phyloP scores from a whole-genome alignment of 2,888 invertebrate species.

The Acanthosepion lycidas region DNA sequence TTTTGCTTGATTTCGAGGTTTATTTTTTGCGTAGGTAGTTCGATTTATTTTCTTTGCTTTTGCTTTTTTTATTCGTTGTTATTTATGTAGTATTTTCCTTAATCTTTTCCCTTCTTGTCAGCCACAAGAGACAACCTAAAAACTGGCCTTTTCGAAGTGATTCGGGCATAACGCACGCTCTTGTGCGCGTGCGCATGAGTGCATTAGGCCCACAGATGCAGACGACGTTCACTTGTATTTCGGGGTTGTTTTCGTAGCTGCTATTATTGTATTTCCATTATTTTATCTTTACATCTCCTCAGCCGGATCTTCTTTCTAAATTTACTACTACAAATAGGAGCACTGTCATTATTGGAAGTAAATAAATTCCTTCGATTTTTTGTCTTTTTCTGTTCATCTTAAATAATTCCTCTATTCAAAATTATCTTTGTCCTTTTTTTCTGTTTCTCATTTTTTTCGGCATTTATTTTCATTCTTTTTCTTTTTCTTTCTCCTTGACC shows the following conservation, averaged over 20 bases:
- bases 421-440: no score
- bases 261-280: background rate
- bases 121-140: background rate
- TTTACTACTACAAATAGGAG: background rate
- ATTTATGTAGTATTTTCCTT: background rate
- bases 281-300: background rate
- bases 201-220: background rate
- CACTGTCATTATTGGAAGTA: background rate
- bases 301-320: background rate
- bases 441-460: background rate
- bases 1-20: background rate
- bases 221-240: background rate
- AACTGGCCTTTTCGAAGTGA: conserved; percentile 33
- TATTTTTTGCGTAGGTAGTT: background rate
- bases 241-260: background rate
- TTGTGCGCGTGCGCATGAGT: background rate
- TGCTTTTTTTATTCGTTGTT: background rate
- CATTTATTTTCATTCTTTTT: background rate
- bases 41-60: background rate
- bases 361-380: background rate
- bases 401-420: background rate
- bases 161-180: background rate
- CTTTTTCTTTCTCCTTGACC: no score
- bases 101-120: background rate
- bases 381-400: background rate